Base-by-base conservation (phyloP, 2,113 vertebrate genomes). In the Erpornis zantholeuca region DNA sequence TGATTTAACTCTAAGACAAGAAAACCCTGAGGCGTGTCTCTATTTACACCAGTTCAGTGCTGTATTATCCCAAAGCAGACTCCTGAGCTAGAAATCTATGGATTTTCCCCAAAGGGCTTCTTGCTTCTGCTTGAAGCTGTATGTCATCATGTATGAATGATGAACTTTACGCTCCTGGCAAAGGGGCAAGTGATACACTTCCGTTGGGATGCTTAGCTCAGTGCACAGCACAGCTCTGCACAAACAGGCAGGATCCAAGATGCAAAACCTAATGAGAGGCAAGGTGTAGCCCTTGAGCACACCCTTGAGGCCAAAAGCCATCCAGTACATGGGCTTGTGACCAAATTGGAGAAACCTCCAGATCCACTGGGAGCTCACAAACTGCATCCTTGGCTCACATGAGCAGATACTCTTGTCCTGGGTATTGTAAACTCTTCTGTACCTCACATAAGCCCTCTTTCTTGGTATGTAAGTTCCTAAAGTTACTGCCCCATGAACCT, bases 71-170 rank as follows among this genome's bases (percentile, higher is more conserved):
- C 29, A 60, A 33, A 94, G 73, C 11, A 73, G 9, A 35, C 14
- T 81, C 25, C 16, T 53, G 29, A 81, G 59, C n/a, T 54, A 76
- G 36, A 77, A 72, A 50, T 35, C 38, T n/a, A 33, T 0, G 0
- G 15, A 61, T 89, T 71, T 91, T 70, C 44, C 65, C 25, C 9
- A 24, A 65, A 84, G 16, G 38, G 7, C 12, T 81, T 91, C 42
- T 45, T 6, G 2, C 16, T 86, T 27, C 11, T 94, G n/a, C 77
- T 57, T 52, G 47, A 89, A 95, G 33, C 16, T 60, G 3, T 33
- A 35, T 60, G 10, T 17, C 14, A 18, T 40, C 1, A 0, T 22
- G 25, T 2, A 1, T 18, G 27, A 68, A 42, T 27, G 29, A 64
- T 9, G 8, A 21, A 15, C 3, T 49, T n/a, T 12, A 38, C 82